A percentile compares a stretch with the other conserved stretches of the same genome.
Evolutionary conservation across 2,113 vertebrate genomes (phyloP).

Genomic region (Danio rerio): GRCz12tu NC_133185.1:48896001-48896500

Average conservation of each 20-base stretch:
- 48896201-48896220: background rate
- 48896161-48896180: background rate
- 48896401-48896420: slow-evolving; percentile 27
- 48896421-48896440: slow-evolving; percentile 19
- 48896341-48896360: background rate
- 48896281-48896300: background rate
- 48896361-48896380: background rate
- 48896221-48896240: background rate
- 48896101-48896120: too few relatives aligned
- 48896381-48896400: slow-evolving; percentile 35
- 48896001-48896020: too few relatives aligned
- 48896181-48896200: background rate
- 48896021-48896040: too few relatives aligned
- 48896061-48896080: too few relatives aligned
- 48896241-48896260: too few relatives aligned
- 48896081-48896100: too few relatives aligned
- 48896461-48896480: background rate
- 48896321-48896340: too few relatives aligned
- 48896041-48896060: too few relatives aligned
- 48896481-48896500: too few relatives aligned
- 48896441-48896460: slow-evolving; percentile 5
- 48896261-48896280: background rate
- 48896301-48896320: too few relatives aligned
- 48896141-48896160: too few relatives aligned
- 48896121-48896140: too few relatives aligned